Conservation (phyloP, 2,888 invertebrate species). For the Lacanobia oleracea region DNA sequence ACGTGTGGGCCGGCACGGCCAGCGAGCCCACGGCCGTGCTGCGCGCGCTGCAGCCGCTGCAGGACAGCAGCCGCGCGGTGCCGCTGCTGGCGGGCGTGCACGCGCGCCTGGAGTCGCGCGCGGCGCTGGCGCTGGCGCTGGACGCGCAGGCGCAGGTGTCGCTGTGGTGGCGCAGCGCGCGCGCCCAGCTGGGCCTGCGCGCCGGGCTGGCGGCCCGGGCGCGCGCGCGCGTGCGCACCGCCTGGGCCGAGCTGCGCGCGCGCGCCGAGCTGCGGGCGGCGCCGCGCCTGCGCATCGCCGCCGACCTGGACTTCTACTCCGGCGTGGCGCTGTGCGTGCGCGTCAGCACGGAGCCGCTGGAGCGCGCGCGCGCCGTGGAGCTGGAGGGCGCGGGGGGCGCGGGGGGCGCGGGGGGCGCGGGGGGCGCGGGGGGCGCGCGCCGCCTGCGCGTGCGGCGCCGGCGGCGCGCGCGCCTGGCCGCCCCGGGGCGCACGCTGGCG, state of each 20-base stretch:
- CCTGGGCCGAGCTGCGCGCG: constrained; percentile 61
- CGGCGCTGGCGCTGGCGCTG: constrained; percentile 61
- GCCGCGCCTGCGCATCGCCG: constrained; percentile 65
- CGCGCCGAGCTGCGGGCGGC: constrained; percentile 38
- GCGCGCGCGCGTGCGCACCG: constrained; percentile 66
- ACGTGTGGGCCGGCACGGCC: constrained; percentile 84
- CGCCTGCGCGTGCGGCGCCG: constrained; percentile 51
- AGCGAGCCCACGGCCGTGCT: constrained; percentile 76
- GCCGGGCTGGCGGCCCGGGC: constrained; percentile 58
- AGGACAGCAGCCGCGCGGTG: too few relatives aligned
- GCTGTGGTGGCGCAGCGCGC: constrained; percentile 62
- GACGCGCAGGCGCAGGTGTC: constrained; percentile 63
- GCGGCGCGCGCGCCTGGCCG: constrained; percentile 64
- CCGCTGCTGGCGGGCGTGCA: constrained; percentile 31
- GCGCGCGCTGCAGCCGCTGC: constrained; percentile 70
- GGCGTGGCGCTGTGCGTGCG: constrained; percentile 81
- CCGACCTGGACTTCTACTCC: constrained; percentile 83
- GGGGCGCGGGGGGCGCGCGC: too few relatives aligned
- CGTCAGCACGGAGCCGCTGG: constrained; percentile 63
- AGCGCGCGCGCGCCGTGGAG: constrained; percentile 14
- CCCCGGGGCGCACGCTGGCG: constrained; percentile 78
- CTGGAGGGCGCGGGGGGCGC: constrained; percentile 26
- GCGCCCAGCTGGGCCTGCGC: constrained; percentile 59
- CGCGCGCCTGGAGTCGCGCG: too few relatives aligned
- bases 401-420: too few relatives aligned